Evolutionary conservation across 2,113 vertebrate genomes (phyloP).

Genomic region (Gadus chalcogrammus): DNA sequence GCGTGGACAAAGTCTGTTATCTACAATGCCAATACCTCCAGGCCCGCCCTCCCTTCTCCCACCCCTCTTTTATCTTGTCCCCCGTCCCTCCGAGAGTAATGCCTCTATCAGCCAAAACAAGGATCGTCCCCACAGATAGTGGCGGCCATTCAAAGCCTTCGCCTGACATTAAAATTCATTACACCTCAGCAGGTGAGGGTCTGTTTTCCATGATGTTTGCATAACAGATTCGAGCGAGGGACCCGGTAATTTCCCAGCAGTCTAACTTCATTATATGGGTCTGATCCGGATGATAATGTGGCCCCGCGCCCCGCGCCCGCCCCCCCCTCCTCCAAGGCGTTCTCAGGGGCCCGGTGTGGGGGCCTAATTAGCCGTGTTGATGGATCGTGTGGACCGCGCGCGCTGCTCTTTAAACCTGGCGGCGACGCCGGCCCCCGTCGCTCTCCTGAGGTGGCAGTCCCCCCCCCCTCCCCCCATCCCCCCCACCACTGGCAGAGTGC

Average conservation of each 20-base stretch:
- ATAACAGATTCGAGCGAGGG: constrained; percentile 33
- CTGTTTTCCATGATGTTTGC: constrained; percentile 24
- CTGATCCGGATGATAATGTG: constrained; percentile 5
- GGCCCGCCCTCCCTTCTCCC: neutral
- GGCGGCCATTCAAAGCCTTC: constrained; percentile 21
- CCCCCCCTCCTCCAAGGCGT: constrained; percentile 44
- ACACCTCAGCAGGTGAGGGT: constrained; percentile 7
- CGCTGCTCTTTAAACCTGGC: constrained; percentile 54
- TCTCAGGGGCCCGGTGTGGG: constrained; percentile 49
- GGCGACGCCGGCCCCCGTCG: constrained; percentile 41
- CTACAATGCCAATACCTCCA: neutral
- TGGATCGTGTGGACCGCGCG: constrained; percentile 63
- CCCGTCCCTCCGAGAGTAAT: constrained; percentile 20
- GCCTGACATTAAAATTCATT: constrained; percentile 27
- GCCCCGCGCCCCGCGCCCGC: constrained; percentile 22
- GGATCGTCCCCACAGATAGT: constrained; percentile 12
- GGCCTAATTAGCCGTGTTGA: constrained; percentile 64
- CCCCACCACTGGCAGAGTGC: constrained; percentile 47
- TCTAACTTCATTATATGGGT: constrained; percentile 35
- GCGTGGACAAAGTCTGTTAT: constrained; percentile 12
- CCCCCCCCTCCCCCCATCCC: constrained; percentile 32
- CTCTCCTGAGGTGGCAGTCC: constrained; percentile 53
- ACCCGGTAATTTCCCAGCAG: constrained; percentile 29
- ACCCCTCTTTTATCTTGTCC: constrained; percentile 34
- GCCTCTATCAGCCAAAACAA: constrained; percentile 23